Evolutionary conservation across 2,113 vertebrate genomes (phyloP).

Genomic region (Euleptes europaea): DNA sequence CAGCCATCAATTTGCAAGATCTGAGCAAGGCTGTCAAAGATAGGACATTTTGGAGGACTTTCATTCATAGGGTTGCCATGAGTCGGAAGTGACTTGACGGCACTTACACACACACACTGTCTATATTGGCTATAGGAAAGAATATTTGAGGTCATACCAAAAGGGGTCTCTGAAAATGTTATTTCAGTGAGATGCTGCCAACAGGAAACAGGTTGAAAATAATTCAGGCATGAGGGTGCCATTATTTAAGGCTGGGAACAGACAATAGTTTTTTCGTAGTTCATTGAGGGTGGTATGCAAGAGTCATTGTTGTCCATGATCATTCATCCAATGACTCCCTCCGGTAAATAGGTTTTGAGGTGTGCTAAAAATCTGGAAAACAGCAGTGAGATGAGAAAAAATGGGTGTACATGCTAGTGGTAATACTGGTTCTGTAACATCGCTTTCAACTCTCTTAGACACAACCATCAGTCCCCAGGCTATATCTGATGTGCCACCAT

Average conservation of each 20-base stretch:
- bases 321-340: not conserved
- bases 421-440: not conserved
- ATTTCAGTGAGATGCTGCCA: not conserved
- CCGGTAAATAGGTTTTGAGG: not conserved
- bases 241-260: not conserved
- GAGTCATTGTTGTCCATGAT: not conserved
- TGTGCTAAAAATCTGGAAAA: not conserved
- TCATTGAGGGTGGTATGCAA: not conserved
- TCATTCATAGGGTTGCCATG: too few species aligned
- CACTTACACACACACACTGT: too few species aligned
- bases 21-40: too few species aligned
- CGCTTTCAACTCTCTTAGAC: not conserved
- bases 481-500: not conserved
- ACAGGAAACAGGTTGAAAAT: not conserved
- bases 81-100: too few species aligned
- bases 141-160: not conserved
- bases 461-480: not conserved
- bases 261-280: not conserved
- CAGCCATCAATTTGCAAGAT: too few species aligned
- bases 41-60: too few species aligned
- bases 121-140: not conserved
- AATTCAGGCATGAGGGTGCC: not conserved
- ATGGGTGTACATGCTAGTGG: too few species aligned
- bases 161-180: not conserved
- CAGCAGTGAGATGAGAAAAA: not conserved